A percentile compares a stretch with the other conserved stretches of the same genome.
Evolutionary conservation across 2,113 vertebrate genomes (phyloP).

Genomic region (Ginglymostoma cirratum): DNA sequence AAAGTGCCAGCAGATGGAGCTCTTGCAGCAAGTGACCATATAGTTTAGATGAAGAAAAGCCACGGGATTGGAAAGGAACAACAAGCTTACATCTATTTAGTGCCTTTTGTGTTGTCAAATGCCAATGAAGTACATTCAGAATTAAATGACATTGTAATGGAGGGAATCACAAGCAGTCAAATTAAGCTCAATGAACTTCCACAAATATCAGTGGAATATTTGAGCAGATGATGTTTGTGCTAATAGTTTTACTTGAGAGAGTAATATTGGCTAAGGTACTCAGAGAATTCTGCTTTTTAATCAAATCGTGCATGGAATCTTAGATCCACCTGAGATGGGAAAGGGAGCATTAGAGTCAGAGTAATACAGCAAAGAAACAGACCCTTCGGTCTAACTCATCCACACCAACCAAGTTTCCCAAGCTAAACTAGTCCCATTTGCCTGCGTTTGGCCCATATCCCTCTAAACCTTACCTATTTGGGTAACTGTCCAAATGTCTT

Average conservation of each 20-base stretch:
- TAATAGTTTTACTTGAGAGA: not conserved
- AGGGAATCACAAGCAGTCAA: not conserved
- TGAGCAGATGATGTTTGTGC: not conserved
- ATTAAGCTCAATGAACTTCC: not conserved
- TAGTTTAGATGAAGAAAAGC: not conserved
- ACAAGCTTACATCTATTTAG: not conserved
- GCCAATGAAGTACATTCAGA: not conserved
- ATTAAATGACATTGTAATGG: not conserved
- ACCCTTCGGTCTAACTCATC: no score
- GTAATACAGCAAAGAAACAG: no score
- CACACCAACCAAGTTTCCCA: no score
- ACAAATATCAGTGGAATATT: not conserved
- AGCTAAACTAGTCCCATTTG: no score
- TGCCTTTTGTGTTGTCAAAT: not conserved
- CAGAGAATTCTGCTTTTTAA: not conserved
- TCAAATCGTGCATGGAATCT: not conserved
- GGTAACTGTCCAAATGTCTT: no score
- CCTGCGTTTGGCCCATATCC: no score
- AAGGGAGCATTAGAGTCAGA: not conserved
- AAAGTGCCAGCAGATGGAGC: not conserved
- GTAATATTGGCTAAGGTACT: not conserved
- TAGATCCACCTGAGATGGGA: not conserved
- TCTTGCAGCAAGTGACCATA: not conserved
- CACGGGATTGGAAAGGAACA: not conserved
- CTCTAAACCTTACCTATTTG: no score